Evolutionary conservation across 30 jellyfish, hydroid and myxozoan genomes (phyloP), one percentile per base, ranked within the genome.

Genomic region (Aurelia sp.): DNA sequence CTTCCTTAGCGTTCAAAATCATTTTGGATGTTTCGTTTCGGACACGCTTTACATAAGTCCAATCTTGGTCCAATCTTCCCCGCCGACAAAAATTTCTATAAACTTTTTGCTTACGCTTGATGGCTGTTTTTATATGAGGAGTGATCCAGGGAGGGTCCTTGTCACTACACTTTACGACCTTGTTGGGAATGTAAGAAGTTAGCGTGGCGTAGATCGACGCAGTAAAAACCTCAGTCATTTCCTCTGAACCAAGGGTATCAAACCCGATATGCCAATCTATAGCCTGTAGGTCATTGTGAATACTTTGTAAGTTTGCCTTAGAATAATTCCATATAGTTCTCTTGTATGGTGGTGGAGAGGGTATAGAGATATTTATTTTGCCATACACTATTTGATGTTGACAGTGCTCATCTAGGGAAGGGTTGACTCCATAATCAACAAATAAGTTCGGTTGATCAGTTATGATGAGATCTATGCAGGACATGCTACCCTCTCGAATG

Each of bases 71-170:
- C 72, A 51, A 65, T 35, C 81, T 67, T 9, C 90, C 96, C 69
- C 90, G 78, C 41, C 58, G 63, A 6, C 22, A 52, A 70, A 73
- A 86, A 35, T 78, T 75, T 33, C 86, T 77, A 52, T 33, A 86
- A 75, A 76, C 66, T 61, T 81, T 76, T 22, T 66, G 86, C 76
- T 75, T 86, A 60, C 82, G 86, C 61, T 68, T 78, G 62, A 86
- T 66, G n/a, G n/a, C n/a, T n/a, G n/a, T n/a, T n/a, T n/a, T n/a
- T n/a, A n/a, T n/a, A n/a, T 11, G 81, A 31, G 74, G 70, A 16
- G 90, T 86, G 52, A 86, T 86, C 96, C 91, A 86, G 37, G 78
- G 90, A 52, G 91, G 79, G 59, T 86, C 90, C 62, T 86, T 76
- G 58, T 86, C 85, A 47, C 62, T 50, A 41, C 71, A 51, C 23